These are phyloP conservation scores for Mesocricetus auratus DNA, from an alignment of 2,113 vertebrate species.

Conservation along the genomic window DNA sequence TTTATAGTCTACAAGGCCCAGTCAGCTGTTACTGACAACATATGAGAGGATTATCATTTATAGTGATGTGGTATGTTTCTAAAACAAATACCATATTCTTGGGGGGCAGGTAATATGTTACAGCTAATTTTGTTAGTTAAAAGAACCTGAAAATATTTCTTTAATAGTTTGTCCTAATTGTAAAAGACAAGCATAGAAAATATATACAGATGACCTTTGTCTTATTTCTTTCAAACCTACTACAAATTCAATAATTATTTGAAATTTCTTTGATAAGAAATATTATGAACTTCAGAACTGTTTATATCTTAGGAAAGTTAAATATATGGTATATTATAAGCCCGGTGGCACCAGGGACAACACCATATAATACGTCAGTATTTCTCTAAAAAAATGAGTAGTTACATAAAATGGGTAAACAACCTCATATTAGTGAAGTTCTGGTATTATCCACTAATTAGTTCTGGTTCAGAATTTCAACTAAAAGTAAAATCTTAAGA, in stretches of 20 bases:
- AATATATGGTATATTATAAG: slow-evolving; percentile 10
- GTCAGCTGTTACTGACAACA: slow-evolving; percentile 1
- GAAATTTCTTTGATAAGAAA: slow-evolving; percentile 46
- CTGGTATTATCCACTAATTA: slow-evolving; percentile 28
- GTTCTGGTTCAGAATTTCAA: slow-evolving; percentile 50
- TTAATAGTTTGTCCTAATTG: slow-evolving; percentile 49
- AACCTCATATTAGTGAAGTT: slow-evolving; percentile 12
- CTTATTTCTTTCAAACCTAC: slow-evolving; percentile 31
- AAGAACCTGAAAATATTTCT: slow-evolving; percentile 49
- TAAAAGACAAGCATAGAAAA: slow-evolving; percentile 50
- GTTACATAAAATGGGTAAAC: slow-evolving; percentile 57
- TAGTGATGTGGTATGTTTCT: slow-evolving; percentile 35
- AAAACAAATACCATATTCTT: slow-evolving; percentile 43
- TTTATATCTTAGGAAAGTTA: slow-evolving; percentile 52
- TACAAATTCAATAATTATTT: slow-evolving; percentile 57
- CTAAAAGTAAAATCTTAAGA: slow-evolving; percentile 12
- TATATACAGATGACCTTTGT: slow-evolving; percentile 31
- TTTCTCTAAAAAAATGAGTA: slow-evolving; percentile 59
- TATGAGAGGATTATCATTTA: slow-evolving; percentile 42
- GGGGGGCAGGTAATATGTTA: slow-evolving; percentile 36
- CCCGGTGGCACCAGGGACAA: not conserved
- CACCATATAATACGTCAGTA: slow-evolving; percentile 31
- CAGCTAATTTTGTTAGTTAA: slow-evolving; percentile 42
- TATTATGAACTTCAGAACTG: slow-evolving; percentile 51
- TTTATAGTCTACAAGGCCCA: slow-evolving; percentile 58